phyloP scores from a whole-genome alignment of 2,113 vertebrate species.

The Atlantisia rogersi region DNA sequence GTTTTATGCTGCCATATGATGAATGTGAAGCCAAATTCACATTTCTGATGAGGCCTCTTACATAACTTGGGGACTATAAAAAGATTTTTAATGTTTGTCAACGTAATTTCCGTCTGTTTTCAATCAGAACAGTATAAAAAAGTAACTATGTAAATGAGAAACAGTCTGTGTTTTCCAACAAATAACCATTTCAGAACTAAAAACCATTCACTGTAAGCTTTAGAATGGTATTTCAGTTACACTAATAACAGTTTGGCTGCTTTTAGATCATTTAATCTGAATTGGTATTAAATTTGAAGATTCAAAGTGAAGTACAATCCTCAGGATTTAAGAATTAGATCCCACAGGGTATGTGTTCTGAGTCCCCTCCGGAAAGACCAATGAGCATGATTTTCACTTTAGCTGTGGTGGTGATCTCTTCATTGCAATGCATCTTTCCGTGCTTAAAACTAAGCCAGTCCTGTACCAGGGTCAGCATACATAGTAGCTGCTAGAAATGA shows the following conservation, averaged over 20 bases:
- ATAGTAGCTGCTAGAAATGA: neutral
- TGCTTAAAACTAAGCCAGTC: neutral
- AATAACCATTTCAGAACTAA: neutral
- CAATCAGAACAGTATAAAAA: neutral
- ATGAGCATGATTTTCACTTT: neutral
- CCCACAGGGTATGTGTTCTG: neutral
- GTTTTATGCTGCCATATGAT: neutral
- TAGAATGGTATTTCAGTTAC: slow-evolving; percentile 19
- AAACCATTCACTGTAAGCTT: neutral
- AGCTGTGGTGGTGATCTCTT: slow-evolving; percentile 8
- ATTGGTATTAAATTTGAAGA: neutral
- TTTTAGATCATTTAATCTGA: slow-evolving; percentile 22
- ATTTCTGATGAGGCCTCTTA: neutral
- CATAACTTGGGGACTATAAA: neutral
- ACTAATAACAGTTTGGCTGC: neutral
- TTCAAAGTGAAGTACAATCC: slow-evolving; percentile 12
- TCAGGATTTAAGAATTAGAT: slow-evolving; percentile 38
- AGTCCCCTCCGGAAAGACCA: neutral
- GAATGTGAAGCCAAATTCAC: neutral
- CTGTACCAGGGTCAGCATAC: neutral
- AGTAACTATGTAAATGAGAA: slow-evolving; percentile 7
- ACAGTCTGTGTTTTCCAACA: neutral
- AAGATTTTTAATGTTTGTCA: neutral
- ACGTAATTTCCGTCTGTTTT: neutral
- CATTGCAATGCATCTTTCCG: neutral